Evolutionary conservation across 53 echinoderm and acorn worm species (phyloP).

Genomic region (Echinarachnius parma): DNA sequence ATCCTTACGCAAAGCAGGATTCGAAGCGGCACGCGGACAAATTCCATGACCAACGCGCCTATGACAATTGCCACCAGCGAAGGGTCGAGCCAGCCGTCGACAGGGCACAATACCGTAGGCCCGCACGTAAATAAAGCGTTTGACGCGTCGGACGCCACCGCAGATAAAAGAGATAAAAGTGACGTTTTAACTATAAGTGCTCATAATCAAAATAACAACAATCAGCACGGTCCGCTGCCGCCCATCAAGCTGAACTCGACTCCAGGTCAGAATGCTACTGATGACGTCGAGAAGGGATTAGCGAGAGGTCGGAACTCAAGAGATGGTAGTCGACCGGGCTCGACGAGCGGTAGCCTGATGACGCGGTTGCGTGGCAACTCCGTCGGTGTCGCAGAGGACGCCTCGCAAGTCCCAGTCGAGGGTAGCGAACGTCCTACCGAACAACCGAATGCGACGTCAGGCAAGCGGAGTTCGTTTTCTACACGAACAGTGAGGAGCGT

Average conservation of each 20-base stretch:
- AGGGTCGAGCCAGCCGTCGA: neutral
- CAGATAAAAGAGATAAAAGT: neutral
- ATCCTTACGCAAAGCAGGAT: slow-evolving; percentile 80
- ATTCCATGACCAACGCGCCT: slow-evolving; percentile 24
- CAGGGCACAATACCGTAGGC: no score
- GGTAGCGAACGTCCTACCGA: neutral
- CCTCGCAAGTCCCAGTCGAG: neutral
- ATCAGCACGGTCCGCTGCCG: neutral
- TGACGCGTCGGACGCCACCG: neutral
- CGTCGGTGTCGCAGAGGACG: slow-evolving; percentile 18
- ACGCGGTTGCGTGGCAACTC: slow-evolving; percentile 27
- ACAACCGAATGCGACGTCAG: neutral
- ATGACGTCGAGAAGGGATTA: slow-evolving; percentile 4
- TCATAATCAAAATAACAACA: slow-evolving; percentile 18
- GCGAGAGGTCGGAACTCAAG: neutral
- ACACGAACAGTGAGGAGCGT: slow-evolving; percentile 1
- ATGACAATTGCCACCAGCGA: slow-evolving; percentile 17
- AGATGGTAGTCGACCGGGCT: slow-evolving; percentile 1
- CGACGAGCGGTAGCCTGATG: slow-evolving; percentile 21
- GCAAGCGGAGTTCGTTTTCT: neutral
- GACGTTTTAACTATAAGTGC: no score
- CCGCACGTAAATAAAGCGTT: slow-evolving; percentile 23
- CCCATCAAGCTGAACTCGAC: slow-evolving; percentile 1
- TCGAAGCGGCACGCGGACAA: slow-evolving; percentile 63
- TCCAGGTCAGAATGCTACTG: neutral